A percentile compares a stretch with the other conserved stretches of the same genome.
Conservation (phyloP, 2,888 invertebrate genomes). For the Brachypterus glaber region DNA sequence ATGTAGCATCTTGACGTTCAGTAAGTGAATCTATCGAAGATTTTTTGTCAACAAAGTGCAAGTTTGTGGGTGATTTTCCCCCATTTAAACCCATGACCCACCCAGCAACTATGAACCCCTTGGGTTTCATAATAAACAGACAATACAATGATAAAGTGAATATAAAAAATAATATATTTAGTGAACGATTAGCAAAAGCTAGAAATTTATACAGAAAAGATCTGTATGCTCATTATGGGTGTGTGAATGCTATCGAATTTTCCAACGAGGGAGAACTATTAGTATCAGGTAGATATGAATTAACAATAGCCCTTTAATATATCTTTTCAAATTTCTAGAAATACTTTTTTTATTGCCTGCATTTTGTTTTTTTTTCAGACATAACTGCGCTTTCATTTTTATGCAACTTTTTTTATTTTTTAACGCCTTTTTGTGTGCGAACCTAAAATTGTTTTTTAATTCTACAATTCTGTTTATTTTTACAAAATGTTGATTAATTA, state of each 20-base stretch:
- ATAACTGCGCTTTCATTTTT: too few species aligned
- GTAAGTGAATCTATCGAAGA: conserved; percentile 18
- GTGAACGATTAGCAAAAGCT: conserved; percentile 54
- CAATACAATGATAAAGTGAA: conserved; percentile 51
- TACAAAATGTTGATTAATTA: too few species aligned
- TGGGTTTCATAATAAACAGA: conserved; percentile 51
- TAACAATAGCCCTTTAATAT: too few species aligned
- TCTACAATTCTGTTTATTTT: too few species aligned
- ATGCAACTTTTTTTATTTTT: too few species aligned
- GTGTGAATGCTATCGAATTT: conserved; percentile 95
- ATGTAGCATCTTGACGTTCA: conserved; percentile 30
- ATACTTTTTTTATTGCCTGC: too few species aligned
- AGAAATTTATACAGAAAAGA: conserved; percentile 75
- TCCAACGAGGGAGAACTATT: conserved; percentile 78
- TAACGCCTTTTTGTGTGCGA: too few species aligned
- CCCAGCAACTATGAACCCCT: conserved; percentile 46
- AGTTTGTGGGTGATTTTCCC: conserved; percentile 11
- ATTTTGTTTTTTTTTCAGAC: not conserved
- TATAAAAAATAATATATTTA: conserved; percentile 51
- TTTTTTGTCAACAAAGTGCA: conserved; percentile 26
- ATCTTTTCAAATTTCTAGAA: too few species aligned
- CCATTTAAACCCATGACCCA: conserved; percentile 37
- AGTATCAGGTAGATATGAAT: conserved; percentile 74
- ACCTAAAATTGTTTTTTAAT: too few species aligned
- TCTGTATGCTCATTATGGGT: conserved; percentile 84